Conservation (phyloP, 1,140 invertebrate species). For the Lysiphlebus fabarum region DNA sequence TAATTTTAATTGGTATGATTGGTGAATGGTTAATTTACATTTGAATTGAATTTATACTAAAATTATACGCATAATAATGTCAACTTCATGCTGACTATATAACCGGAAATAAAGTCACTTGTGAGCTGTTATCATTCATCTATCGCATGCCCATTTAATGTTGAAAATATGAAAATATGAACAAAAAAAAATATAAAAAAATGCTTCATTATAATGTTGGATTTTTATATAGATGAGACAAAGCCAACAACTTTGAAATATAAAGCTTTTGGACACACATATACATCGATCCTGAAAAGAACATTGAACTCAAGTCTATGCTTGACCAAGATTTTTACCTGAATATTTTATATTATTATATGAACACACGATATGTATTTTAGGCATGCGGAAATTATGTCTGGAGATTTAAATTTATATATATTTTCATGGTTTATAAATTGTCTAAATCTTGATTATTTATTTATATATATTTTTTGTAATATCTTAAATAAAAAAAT, state of each 20-base stretch:
- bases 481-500: neutral
- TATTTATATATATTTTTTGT: neutral
- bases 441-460: neutral
- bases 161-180: too few relatives aligned
- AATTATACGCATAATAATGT: neutral
- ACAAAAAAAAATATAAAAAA: too few relatives aligned
- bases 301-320: slow-evolving; percentile 2
- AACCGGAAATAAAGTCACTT: too few relatives aligned
- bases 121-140: neutral
- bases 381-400: too few relatives aligned
- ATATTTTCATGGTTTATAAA: too few relatives aligned
- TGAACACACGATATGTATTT: neutral
- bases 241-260: neutral
- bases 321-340: slow-evolving; percentile 1
- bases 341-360: slow-evolving; percentile 6
- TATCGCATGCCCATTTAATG: neutral
- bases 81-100: too few relatives aligned
- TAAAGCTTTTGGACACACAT: slow-evolving; percentile 4
- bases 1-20: too few relatives aligned
- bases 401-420: too few relatives aligned
- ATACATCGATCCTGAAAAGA: slow-evolving; percentile 4
- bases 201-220: slow-evolving; percentile 3
- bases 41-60: neutral
- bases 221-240: neutral
- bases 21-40: too few relatives aligned